These are phyloP conservation scores for Pachypeltis micranthus DNA, from an alignment of 1,140 invertebrate genomes.

Conservation along the genomic window DNA sequence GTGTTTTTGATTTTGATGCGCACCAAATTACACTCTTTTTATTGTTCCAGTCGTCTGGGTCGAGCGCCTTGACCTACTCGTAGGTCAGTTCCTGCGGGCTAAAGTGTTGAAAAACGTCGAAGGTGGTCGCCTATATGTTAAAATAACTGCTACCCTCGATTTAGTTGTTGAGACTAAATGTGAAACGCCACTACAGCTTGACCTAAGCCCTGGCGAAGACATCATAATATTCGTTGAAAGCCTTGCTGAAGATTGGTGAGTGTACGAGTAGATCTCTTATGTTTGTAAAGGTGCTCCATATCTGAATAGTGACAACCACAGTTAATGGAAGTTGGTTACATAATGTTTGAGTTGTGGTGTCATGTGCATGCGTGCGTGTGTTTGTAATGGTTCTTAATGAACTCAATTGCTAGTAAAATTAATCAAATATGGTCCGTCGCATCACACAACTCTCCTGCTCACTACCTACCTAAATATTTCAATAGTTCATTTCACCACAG, in stretches of 20 bases:
- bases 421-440: too few relatives aligned
- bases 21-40: background rate
- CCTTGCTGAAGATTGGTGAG: constrained; percentile 42
- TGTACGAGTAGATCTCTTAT: too few relatives aligned
- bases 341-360: too few relatives aligned
- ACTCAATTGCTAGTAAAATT: too few relatives aligned
- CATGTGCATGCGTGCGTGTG: too few relatives aligned
- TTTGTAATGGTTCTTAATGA: too few relatives aligned
- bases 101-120: background rate
- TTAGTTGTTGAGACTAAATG: background rate
- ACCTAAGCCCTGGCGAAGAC: background rate
- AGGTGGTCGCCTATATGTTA: background rate
- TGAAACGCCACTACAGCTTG: background rate
- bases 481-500: too few relatives aligned
- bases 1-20: background rate
- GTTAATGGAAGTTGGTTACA: too few relatives aligned
- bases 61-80: constrained; percentile 13
- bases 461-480: too few relatives aligned
- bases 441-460: too few relatives aligned
- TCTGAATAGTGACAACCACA: too few relatives aligned
- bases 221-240: constrained; percentile 45
- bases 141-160: background rate
- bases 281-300: too few relatives aligned
- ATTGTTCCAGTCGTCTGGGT: constrained; percentile 14
- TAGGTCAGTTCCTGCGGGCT: constrained; percentile 7